A percentile compares a stretch with the other conserved stretches of the same genome.
Conservation (phyloP, 2,888 invertebrate species). For the Pachliopta kotzebuea region DNA sequence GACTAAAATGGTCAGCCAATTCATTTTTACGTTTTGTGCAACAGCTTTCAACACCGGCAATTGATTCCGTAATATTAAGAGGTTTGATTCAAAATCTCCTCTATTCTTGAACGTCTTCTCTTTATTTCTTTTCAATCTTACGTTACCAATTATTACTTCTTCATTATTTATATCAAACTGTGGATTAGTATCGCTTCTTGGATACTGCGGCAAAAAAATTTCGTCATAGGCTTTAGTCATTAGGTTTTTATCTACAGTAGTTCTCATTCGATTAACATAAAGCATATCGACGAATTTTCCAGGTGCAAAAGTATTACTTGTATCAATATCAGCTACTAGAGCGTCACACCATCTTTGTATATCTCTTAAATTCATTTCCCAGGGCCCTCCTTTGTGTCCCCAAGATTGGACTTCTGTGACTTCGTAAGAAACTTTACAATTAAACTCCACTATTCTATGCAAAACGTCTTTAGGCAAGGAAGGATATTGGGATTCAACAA, state of each 20-base stretch:
- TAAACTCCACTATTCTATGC: slow-evolving; percentile 88
- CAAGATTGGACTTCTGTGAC: slow-evolving; percentile 83
- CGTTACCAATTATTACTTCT: slow-evolving; percentile 84
- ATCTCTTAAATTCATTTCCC: slow-evolving; percentile 98
- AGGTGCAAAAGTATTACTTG: slow-evolving; percentile 57
- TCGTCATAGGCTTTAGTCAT: slow-evolving; percentile 78
- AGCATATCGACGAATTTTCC: slow-evolving; percentile 87
- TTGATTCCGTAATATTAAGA: slow-evolving; percentile 80
- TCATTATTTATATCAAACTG: slow-evolving; percentile 80
- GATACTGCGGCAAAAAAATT: slow-evolving; percentile 70
- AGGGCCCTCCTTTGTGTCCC: slow-evolving; percentile 93
- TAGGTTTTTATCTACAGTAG: slow-evolving; percentile 85
- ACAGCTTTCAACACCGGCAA: slow-evolving; percentile 87
- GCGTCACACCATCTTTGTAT: slow-evolving; percentile 95
- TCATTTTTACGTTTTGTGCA: slow-evolving; percentile 92
- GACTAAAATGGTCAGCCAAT: slow-evolving; percentile 95
- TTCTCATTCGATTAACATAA: slow-evolving; percentile 93
- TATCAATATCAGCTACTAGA: slow-evolving; percentile 68
- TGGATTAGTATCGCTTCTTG: slow-evolving; percentile 76
- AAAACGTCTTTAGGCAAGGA: slow-evolving; percentile 81
- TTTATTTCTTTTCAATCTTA: slow-evolving; percentile 65
- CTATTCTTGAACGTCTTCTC: slow-evolving; percentile 61
- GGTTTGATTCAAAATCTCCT: slow-evolving; percentile 56
- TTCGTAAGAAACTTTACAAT: slow-evolving; percentile 83
- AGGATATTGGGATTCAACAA: slow-evolving; percentile 84